A percentile compares a stretch with the other conserved stretches of the same genome.
These are phyloP conservation scores for Fabriciana adippe DNA, from an alignment of 2,888 invertebrate species.

Conservation along the genomic window DNA sequence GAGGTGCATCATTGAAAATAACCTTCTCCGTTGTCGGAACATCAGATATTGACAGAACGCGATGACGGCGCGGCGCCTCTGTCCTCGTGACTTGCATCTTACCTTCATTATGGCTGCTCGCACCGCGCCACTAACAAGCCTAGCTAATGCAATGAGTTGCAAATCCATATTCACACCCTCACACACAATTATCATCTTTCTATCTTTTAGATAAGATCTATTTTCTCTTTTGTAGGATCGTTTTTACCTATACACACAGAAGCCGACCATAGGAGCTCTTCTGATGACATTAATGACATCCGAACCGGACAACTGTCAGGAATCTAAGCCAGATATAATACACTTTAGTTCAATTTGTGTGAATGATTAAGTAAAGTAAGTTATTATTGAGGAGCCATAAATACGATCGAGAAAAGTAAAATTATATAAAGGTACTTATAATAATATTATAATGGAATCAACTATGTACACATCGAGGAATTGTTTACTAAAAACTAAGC, in stretches of 20 bases:
- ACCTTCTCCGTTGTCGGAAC: constrained; percentile 74
- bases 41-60: constrained; percentile 73
- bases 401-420: too few species aligned
- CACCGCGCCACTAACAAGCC: constrained; percentile 74
- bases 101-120: constrained; percentile 68
- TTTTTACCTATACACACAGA: constrained; percentile 51
- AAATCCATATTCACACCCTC: constrained; percentile 48
- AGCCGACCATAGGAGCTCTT: constrained; percentile 64
- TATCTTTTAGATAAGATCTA: constrained; percentile 46
- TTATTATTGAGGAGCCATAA: not conserved
- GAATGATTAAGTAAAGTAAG: not conserved
- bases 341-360: not conserved
- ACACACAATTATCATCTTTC: constrained; percentile 48
- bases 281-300: constrained; percentile 78
- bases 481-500: too few species aligned
- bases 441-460: too few species aligned
- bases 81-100: constrained; percentile 74
- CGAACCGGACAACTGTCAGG: constrained; percentile 60
- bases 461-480: too few species aligned
- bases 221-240: constrained; percentile 36
- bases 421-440: too few species aligned
- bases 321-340: constrained; percentile 40
- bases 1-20: constrained; percentile 75
- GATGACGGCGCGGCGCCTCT: constrained; percentile 71
- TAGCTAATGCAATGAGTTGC: constrained; percentile 81